Evolutionary conservation across 2,113 vertebrate genomes (phyloP).

Genomic region (Toxotes jaculatrix): DNA sequence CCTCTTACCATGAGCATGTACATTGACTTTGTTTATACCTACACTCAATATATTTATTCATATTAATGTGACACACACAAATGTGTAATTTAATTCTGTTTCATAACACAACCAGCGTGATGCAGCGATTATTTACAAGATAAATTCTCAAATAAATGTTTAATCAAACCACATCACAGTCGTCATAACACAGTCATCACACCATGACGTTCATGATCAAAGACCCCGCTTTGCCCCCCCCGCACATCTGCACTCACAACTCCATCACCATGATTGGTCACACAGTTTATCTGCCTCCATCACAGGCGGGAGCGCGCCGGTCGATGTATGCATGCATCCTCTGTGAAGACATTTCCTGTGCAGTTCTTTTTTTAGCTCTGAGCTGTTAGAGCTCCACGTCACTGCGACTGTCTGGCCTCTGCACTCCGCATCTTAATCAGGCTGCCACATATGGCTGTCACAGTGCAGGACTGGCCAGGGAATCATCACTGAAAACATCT

Average conservation of each 20-base stretch:
- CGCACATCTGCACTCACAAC: constrained; percentile 10
- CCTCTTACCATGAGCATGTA: too few species aligned
- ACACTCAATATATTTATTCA: too few species aligned
- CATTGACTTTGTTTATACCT: too few species aligned
- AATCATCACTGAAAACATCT: constrained; percentile 5
- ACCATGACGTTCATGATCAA: not conserved
- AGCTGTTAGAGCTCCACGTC: constrained; percentile 59
- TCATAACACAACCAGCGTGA: not conserved
- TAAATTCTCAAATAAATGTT: not conserved
- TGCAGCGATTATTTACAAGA: not conserved
- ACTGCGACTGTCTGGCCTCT: constrained; percentile 63
- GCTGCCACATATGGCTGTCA: constrained; percentile 3
- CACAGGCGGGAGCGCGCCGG: constrained; percentile 1
- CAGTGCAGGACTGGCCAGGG: not conserved
- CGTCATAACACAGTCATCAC: too few species aligned
- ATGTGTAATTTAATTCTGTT: not conserved
- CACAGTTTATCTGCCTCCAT: constrained; percentile 30
- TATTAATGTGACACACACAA: not conserved
- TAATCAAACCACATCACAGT: not conserved
- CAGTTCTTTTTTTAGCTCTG: constrained; percentile 69
- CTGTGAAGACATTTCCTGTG: constrained; percentile 64
- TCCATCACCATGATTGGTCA: not conserved
- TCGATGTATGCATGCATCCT: constrained; percentile 57
- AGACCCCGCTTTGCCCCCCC: not conserved
- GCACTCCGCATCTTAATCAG: constrained; percentile 67